Evolutionary conservation across 2,888 invertebrate species (phyloP), one percentile per base, ranked within the genome.

Genomic region (Diadegma fenestrale): DNA sequence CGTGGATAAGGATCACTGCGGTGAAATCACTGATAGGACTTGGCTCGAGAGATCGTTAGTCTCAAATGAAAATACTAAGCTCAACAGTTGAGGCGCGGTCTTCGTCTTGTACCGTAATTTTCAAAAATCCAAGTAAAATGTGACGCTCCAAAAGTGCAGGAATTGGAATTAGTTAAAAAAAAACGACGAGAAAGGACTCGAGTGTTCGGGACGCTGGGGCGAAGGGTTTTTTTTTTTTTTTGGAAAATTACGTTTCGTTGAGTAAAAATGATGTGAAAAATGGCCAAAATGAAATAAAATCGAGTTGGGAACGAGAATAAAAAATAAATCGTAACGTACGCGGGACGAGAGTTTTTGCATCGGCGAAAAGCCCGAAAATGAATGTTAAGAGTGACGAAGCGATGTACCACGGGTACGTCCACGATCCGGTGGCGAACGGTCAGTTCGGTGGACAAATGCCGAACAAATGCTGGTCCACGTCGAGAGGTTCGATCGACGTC

Each of bases 401-500:
- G 22, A 37, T 37, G 22, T 19, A 43, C 66, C 14, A 48, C 8
- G 68, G 45, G 19, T 41, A 19, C 2, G 41, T 30, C 19, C 10
- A 26, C 8, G 33, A 17, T 45, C 30, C 17, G 1, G 45, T 43
- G 5, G 19, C 10, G 26, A 61, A 61, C 10, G 14, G 26, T 17
- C 10, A 30, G 19, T 63, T 37, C 2, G 30, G 30, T 17, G 43
- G 19, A 14, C 58, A 41, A 73, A 17, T 26, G 22, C 41, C 61
- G 19, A 86, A 43, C 17, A 80, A 54, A 72, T 86, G 85, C 41
- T 82, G 69, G 80, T 69, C 48, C 19, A 30, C 22, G 6, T 12
- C 84, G 22, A 37, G 10, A 37, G 89, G 89, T 0, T 87, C 92
- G 4, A 87, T 93, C 0, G 92, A 92, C 82, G 91, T 92, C 14